Evolutionary conservation across 53 echinoderm and acorn worm species (phyloP).

Genomic region (Patiria pectinifera): DNA sequence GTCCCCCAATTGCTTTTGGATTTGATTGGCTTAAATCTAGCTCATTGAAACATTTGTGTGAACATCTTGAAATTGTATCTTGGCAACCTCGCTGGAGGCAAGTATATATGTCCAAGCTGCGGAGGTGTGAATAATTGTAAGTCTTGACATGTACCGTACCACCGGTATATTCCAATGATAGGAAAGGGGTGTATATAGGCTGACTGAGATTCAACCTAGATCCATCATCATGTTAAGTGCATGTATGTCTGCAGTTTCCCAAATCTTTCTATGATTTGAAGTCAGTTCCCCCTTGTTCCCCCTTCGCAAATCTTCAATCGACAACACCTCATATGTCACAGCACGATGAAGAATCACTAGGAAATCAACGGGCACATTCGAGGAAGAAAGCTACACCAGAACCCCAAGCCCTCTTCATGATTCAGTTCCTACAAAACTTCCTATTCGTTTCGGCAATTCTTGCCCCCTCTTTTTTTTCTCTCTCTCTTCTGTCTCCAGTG

Average conservation of each 20-base stretch:
- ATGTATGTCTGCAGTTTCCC: background rate
- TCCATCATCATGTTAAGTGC: background rate
- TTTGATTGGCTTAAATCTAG: no score
- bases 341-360: background rate
- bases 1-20: no score
- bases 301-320: background rate
- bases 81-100: no score
- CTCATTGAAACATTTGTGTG: no score
- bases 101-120: background rate
- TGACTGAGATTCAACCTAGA: background rate
- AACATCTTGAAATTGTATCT: no score
- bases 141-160: background rate
- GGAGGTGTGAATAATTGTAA: background rate
- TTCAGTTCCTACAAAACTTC: constrained; percentile 33
- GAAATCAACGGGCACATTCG: background rate
- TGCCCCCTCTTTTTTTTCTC: background rate
- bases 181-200: background rate
- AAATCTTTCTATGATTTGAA: background rate
- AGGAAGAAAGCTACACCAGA: no score
- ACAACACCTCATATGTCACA: background rate
- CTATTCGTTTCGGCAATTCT: constrained; percentile 2
- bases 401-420: background rate
- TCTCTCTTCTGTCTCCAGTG: background rate
- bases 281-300: background rate
- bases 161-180: no score